These are phyloP conservation scores for Daboia siamensis DNA, from an alignment of 2,113 vertebrate species.

Conservation along the genomic window DNA sequence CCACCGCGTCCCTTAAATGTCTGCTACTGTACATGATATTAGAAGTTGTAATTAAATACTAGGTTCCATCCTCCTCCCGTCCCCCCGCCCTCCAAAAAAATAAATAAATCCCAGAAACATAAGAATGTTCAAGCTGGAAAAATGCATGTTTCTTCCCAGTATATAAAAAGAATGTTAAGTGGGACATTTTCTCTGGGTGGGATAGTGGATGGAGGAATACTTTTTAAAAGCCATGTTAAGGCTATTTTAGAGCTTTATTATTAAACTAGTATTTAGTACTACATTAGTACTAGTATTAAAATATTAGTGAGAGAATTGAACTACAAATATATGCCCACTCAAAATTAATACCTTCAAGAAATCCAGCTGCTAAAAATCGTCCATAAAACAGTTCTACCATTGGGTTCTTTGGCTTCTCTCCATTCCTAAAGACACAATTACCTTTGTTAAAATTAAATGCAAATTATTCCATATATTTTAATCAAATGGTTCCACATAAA, in stretches of 20 bases:
- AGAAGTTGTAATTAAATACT: neutral
- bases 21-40: too few species aligned
- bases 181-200: neutral
- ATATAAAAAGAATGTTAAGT: neutral
- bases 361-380: constrained; percentile 91
- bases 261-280: neutral
- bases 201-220: neutral
- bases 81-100: neutral
- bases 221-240: neutral
- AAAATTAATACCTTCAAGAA: constrained; percentile 87
- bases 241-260: neutral
- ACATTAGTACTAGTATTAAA: neutral
- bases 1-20: too few species aligned
- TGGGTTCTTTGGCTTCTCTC: constrained; percentile 96
- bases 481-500: neutral
- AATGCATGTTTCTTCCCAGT: neutral
- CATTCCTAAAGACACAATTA: constrained; percentile 77
- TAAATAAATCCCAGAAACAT: neutral
- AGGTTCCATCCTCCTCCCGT: too few species aligned
- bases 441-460: neutral
- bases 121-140: neutral
- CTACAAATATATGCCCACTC: neutral
- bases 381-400: constrained; percentile 99
- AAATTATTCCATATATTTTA: neutral
- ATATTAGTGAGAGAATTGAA: neutral